Percentiles rank a stretch among this genome's conserved stretches.
Evolutionary conservation across 2,113 vertebrate genomes (phyloP).

Genomic region (Eubucco bourcierii): DNA sequence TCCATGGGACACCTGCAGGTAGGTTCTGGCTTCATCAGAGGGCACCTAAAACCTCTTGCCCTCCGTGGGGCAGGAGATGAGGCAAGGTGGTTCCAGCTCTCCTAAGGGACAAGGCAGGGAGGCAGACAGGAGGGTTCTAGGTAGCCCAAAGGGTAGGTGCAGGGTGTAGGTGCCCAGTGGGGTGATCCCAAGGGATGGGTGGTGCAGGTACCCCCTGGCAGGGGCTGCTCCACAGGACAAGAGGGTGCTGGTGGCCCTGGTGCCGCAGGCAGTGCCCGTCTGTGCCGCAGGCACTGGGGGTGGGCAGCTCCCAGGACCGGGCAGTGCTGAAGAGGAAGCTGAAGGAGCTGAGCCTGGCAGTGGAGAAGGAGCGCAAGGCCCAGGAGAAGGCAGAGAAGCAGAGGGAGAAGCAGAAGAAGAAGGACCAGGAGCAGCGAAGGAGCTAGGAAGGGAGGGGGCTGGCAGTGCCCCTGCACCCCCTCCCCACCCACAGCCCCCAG

Average conservation of each 20-base stretch:
- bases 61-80: neutral
- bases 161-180: no score
- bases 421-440: slow-evolving; percentile 74
- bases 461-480: neutral
- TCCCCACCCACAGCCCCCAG: neutral
- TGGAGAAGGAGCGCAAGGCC: slow-evolving; percentile 84
- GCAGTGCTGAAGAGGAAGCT: slow-evolving; percentile 83
- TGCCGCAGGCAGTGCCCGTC: fast-evolving
- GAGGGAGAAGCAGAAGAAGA: slow-evolving; percentile 84
- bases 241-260: fast-evolving
- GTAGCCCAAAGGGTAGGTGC: neutral
- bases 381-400: slow-evolving; percentile 86
- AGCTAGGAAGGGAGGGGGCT: neutral
- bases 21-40: neutral
- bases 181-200: neutral
- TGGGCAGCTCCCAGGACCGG: slow-evolving; percentile 84
- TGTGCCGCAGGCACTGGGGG: slow-evolving; percentile 80
- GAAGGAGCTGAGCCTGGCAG: slow-evolving; percentile 82
- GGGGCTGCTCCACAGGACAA: neutral
- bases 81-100: neutral
- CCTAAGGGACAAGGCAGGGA: neutral
- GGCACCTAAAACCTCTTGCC: neutral
- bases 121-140: neutral
- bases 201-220: neutral
- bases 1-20: no score